Percentiles rank a stretch among this genome's conserved stretches.
phyloP scores from a whole-genome alignment of 2,113 vertebrate species.

The chimpanzee (Pan troglodytes) region NHGRI_mPanTro3-v2.1_pri NC_072401.2:129497501-129498000 shows the following conservation, averaged over 20 bases:
- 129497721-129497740: background rate
- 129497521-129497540: background rate
- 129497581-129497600: background rate
- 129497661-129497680: background rate
- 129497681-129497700: background rate
- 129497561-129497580: constrained; percentile 17
- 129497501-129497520: background rate
- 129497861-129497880: no score
- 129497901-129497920: no score
- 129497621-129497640: background rate
- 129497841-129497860: no score
- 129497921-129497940: no score
- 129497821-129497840: background rate
- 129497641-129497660: background rate
- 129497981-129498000: no score
- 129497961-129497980: no score
- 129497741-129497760: background rate
- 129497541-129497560: background rate
- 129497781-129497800: background rate
- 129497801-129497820: background rate
- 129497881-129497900: no score
- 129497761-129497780: background rate
- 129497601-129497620: background rate
- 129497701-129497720: background rate
- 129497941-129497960: no score